Evolutionary conservation across 2,888 invertebrate genomes (phyloP), one percentile per base, ranked within the genome.

Genomic region (Pterostichus madidus): DNA sequence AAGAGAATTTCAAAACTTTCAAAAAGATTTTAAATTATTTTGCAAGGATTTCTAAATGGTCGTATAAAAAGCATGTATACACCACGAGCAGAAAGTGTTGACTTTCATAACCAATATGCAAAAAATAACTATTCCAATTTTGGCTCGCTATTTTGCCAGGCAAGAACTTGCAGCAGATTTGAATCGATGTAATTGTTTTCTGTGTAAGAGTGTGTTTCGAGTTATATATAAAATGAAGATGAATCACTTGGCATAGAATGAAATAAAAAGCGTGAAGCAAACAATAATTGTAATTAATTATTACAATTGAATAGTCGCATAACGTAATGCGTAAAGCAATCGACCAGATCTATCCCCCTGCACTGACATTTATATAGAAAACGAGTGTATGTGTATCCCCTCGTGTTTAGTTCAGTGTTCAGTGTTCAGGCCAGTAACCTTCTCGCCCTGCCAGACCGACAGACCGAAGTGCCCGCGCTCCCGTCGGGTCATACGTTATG

Each of bases 401-500:
- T 56, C 32, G 17, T 46, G 71, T 64, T 32, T 15, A 49, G 71
- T 64, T 32, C 11, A 49, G 52, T 75, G 53, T 32, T 53, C 52
- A 75, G 56, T 56, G 77, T 35, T 71, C 52, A 71, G 80, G 71
- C 64, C 71, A 71, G 52, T 68, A 52, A 68, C 80, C 80, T 80
- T 80, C 79, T 15, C 35, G 75, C 68, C 68, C 68, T 44, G 17
- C 44, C 17, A 39, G 24, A 13, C 24, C 75, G 53, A 13, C 79
- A 46, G 79, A 46, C 61, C 61, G 61, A 11, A 35, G 44, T 53
- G 15, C 61, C 35, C 64, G 49, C 75, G 31, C 52, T 13, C 35
- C 39, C 35, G 35, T 24, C 64, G 59, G 80, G 80, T 80, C 80
- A 80, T 80, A 80, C 80, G 71, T 80, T 71, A 84, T 84, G 82